Percentiles rank a stretch among this genome's conserved stretches.
Evolutionary conservation across 2,797 vertebrate species (phyloP).

Genomic region (Fistularia tabacaria): DNA sequence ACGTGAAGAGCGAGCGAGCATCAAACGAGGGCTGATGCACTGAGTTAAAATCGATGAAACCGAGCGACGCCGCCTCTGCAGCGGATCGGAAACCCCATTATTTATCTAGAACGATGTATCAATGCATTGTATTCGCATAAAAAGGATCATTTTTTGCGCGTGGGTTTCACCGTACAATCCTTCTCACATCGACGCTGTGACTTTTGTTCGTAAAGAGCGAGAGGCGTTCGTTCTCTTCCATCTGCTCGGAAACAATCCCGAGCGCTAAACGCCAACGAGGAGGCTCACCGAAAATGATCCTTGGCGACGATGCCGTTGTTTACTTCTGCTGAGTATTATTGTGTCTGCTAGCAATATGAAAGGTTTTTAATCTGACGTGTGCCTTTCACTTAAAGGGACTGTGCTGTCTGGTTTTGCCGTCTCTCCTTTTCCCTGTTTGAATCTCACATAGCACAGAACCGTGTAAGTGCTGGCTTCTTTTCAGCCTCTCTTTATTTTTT

Average conservation of each 20-base stretch:
- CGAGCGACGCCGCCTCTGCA: constrained; percentile 18
- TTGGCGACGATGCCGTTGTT: constrained; percentile 9
- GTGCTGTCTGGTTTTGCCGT: neutral
- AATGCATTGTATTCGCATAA: constrained; percentile 22
- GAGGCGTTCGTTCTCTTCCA: constrained; percentile 14
- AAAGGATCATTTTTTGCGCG: constrained; percentile 35
- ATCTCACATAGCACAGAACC: neutral
- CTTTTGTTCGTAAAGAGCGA: constrained; percentile 22
- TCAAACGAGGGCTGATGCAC: constrained; percentile 5
- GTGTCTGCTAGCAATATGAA: constrained; percentile 23
- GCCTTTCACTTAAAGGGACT: constrained; percentile 59
- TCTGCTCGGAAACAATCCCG: constrained; percentile 14
- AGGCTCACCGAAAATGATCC: constrained; percentile 13
- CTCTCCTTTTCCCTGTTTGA: neutral
- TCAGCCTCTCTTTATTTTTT: constrained; percentile 15
- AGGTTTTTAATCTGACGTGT: constrained; percentile 51
- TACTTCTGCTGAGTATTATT: constrained; percentile 9
- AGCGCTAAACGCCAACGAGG: constrained; percentile 19
- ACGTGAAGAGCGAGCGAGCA: neutral
- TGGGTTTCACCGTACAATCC: constrained; percentile 5
- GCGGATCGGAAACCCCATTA: constrained; percentile 20
- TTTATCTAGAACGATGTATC: constrained; percentile 24
- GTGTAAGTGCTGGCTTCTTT: neutral
- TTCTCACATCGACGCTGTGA: constrained; percentile 64
- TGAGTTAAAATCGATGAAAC: neutral